Base-by-base conservation (phyloP, 2,888 invertebrate genomes). In the Carcina quercana region DNA sequence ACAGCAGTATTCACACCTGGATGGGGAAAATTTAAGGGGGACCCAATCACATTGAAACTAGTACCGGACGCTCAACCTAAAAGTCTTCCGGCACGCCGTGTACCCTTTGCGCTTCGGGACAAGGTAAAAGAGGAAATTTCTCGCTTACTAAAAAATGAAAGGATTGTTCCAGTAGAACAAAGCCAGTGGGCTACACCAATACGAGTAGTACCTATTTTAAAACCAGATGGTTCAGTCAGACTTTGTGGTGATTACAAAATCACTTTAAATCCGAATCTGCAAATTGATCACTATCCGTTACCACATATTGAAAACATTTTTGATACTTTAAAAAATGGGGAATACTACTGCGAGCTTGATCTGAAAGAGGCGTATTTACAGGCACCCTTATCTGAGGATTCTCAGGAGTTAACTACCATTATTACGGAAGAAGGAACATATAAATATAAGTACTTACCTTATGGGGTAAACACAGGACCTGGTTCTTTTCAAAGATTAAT, bases 1-100 rank as follows among this genome's bases (percentile, higher is more conserved):
- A 13, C 35, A 31, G 34, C 33, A 21, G 37, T 40, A 13, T 37
- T 40, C 19, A 31, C 25, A 5, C 29, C 37, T 15, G 43, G 38
- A 10, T 40, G 40, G 40, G 38, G 38, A 15, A 32, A 38, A n/a
- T 30, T 30, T 11, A 35, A 35, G 24, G 39, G 35, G 5, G 31
- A 37, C 11, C 1, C 10, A 2, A 39, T 39, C 11, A 15, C 13
- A 15, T 10, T 30, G 12, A 24, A 30, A 30, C 13, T 30, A 24
- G 24, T 24, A 24, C 15, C 21, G 3, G 21, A 21, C 10, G 21
- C 21, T 3, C 6, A 21, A 21, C 21, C 21, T n/a, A 21, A 21
- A n/a, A n/a, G 21, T n/a, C 5, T 21, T 6, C 21, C 21, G n/a
- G 21, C 10, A 21, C 21, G 21, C n/a, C 21, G 21, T 5, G 21